These are phyloP conservation scores for Anguilla marmorata DNA, from an alignment of 2,797 vertebrate species.

Conservation along the genomic window DNA sequence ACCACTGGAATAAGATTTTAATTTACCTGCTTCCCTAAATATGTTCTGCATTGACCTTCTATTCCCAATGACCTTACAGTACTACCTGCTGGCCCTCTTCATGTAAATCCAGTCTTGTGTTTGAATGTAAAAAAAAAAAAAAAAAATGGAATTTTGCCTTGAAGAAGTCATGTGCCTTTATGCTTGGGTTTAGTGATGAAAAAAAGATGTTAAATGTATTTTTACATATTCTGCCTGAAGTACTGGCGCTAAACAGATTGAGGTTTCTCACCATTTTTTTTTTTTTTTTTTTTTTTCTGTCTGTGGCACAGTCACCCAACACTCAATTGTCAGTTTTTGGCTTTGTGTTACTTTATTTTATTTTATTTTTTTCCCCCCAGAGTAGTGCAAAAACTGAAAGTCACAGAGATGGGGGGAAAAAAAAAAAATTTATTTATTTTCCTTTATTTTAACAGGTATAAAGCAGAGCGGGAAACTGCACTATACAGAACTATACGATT, in stretches of 20 bases:
- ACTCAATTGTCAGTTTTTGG: constrained; percentile 42
- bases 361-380: constrained; percentile 29
- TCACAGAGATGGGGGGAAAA: constrained; percentile 12
- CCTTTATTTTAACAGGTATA: constrained; percentile 22
- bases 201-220: background rate
- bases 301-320: constrained; percentile 38
- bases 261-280: constrained; percentile 6
- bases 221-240: constrained; percentile 4
- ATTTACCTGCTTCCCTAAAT: background rate
- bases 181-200: background rate
- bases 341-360: constrained; percentile 24
- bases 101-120: background rate
- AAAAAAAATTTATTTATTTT: too few relatives aligned
- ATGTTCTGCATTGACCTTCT: too few relatives aligned
- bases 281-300: background rate
- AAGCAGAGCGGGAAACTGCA: constrained; percentile 45
- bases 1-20: background rate
- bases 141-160: background rate
- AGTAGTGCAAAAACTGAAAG: constrained; percentile 28
- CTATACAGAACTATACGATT: too few relatives aligned
- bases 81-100: background rate
- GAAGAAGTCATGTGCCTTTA: background rate
- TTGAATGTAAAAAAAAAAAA: background rate
- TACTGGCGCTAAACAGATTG: constrained; percentile 32
- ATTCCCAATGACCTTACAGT: background rate